Percentiles rank a stretch among this genome's conserved stretches.
Conservation (phyloP, 2,797 vertebrate genomes). For the Tinamus major region DNA sequence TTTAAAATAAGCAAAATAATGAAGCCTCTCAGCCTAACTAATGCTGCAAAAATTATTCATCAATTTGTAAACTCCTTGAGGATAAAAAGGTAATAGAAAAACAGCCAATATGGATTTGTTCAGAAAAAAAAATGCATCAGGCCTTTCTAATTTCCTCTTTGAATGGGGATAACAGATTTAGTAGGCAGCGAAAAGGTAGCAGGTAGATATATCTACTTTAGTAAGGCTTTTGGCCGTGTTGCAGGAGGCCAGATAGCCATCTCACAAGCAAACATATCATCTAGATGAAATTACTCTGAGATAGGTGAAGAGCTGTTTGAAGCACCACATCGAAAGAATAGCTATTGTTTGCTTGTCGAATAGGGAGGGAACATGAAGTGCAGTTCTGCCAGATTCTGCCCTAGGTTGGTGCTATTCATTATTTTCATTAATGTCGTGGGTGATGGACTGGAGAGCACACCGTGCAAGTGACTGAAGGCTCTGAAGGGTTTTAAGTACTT, state of each 20-base stretch:
- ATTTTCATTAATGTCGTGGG: neutral
- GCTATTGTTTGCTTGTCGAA: neutral
- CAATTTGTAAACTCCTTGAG: conserved; percentile 28
- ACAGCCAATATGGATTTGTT: neutral
- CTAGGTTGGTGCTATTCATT: neutral
- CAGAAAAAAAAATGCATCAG: neutral
- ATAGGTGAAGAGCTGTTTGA: neutral
- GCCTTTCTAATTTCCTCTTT: neutral
- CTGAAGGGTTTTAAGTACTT: neutral
- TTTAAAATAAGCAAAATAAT: conserved; percentile 16
- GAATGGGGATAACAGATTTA: neutral
- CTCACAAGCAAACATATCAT: neutral
- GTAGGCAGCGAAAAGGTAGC: neutral
- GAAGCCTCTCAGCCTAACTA: conserved; percentile 15
- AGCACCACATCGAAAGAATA: neutral
- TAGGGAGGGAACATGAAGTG: neutral
- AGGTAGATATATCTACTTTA: neutral
- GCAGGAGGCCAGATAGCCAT: neutral
- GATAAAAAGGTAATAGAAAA: conserved; percentile 1
- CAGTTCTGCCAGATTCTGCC: neutral
- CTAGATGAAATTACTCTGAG: neutral
- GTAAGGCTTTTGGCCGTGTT: neutral
- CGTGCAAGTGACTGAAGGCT: neutral
- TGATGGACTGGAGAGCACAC: neutral
- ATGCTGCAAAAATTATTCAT: conserved; percentile 34